Percentiles rank a stretch among this genome's conserved stretches.
Conservation (phyloP, 2,113 vertebrate species). For the Lathamus discolor region DNA sequence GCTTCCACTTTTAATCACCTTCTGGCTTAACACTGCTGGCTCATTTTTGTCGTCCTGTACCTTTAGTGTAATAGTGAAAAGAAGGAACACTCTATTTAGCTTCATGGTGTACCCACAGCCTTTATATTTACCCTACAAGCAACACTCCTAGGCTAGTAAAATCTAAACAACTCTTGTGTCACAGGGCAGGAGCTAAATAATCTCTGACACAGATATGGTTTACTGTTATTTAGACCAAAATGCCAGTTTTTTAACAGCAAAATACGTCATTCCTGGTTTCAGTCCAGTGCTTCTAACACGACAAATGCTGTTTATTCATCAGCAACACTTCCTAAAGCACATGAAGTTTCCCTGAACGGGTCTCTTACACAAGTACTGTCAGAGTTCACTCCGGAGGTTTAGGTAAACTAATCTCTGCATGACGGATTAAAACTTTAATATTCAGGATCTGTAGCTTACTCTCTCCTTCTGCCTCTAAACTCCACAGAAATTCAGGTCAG, state of each 20-base stretch:
- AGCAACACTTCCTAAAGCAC: not conserved
- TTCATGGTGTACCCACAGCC: rapidly evolving
- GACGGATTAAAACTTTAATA: not conserved
- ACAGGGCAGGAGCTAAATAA: not conserved
- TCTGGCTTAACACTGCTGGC: not conserved
- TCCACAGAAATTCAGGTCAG: not conserved
- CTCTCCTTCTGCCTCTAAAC: not conserved
- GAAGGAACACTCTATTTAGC: not conserved
- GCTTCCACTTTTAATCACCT: not conserved
- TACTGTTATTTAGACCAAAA: not conserved
- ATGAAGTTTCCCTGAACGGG: not conserved
- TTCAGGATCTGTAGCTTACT: not conserved
- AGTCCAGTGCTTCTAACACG: not conserved
- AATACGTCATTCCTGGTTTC: not conserved
- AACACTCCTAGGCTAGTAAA: not conserved
- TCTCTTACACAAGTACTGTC: not conserved
- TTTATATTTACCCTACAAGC: not conserved
- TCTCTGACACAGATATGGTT: rapidly evolving
- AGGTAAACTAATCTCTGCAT: rapidly evolving
- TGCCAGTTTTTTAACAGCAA: not conserved
- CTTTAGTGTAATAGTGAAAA: not conserved
- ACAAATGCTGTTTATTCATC: not conserved
- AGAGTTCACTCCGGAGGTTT: not conserved
- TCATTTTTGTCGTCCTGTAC: not conserved
- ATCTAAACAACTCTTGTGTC: not conserved